Base-by-base conservation (phyloP, 2,888 invertebrate species). In the Eueremaeus valkanovi region DNA sequence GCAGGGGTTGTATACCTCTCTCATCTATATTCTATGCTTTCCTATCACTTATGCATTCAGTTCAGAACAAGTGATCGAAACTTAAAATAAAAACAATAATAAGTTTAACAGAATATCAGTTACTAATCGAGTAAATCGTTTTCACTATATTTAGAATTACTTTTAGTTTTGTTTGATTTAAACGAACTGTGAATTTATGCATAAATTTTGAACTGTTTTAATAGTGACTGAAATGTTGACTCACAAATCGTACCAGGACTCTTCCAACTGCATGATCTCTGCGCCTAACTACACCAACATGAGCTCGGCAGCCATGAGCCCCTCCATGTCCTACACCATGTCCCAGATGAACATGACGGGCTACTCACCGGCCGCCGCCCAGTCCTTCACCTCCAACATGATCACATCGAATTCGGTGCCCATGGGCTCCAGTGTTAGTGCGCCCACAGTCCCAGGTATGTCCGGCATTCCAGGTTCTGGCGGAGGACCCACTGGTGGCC, bases 221-320 rank as follows among this genome's bases (percentile, higher is more conserved):
- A 36, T 21, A 66, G 66, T 66, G 66, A 66, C 66, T 36, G 36
- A 66, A 55, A 78, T 78, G 78, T 72, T 78, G 68, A 73, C 75
- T 24, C 76, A 75, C 51, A 77, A 77, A 49, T 74, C 63, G 58
- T 77, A 72, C 29, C 72, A 73, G 16, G 77, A 77, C 13, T 76
- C 76, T 21, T 61, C 73, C 6, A 42, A 72, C 21, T 74, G 63
- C 49, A 74, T 74, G 74, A 74, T 74, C 66, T 66, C 66, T 24
- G 31, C 74, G 18, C 36, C 74, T 9, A 74, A 74, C 40, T 74
- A 74, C 21, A 45, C 74, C 16, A 74, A 74, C 40, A 74, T 74
- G 74, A 74, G 36, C 31, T 74, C 70, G 9, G 11, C n/a, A n/a
- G n/a, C 51, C 6, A 75, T 75, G 75, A 75, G 70, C 29, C 75